Evolutionary conservation across 2,888 invertebrate species (phyloP), one percentile per base, ranked within the genome.

Genomic region (Dryobotodes eremita): DNA sequence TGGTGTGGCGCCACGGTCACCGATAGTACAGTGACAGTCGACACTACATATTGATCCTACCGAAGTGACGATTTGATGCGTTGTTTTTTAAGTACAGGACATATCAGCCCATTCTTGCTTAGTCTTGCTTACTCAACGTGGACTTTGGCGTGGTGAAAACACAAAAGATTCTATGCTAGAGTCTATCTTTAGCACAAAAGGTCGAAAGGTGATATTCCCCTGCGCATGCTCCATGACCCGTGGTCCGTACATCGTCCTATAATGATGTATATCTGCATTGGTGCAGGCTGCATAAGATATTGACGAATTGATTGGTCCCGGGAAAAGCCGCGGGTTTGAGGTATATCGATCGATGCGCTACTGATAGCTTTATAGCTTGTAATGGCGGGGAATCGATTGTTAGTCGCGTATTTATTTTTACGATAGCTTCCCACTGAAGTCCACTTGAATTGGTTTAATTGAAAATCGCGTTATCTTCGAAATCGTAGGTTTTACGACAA

Each of bases 221-320:
- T 71, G 88, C 88, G 88, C 88, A 88, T 88, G 89, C 88, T 80
- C 86, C 72, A 31, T 87, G 89, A 83, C 88, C 83, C 8, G 72
- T 23, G 15, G 59, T 70, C 76, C 59, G 81, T 71, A 36, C 65
- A 31, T 62, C 59, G 83, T 55, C 50, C 77, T 48, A 73, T 73
- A 66, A 48, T 76, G 66, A 13, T 26, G 8, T n/a, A 50, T 72
- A 62, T 71, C 82, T 85, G 79, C 88, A 86, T 64, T 71, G 74
- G 74, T 87, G 88, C 81, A 86, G 75, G 61, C 4, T 81, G 86
- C 85, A 86, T 79, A 65, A 62, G 84, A 88, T 91, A 91, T 89
- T 88, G 73, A 86, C 59, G 72, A 74, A 55, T 71, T 73, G 53
- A 62, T 83, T 31, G 70, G 55, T 87, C 53, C 75, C 20, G 42